A percentile compares a stretch with the other conserved stretches of the same genome.
Evolutionary conservation across 2,888 invertebrate species (phyloP).

Genomic region (Cosmopolites sordidus): DNA sequence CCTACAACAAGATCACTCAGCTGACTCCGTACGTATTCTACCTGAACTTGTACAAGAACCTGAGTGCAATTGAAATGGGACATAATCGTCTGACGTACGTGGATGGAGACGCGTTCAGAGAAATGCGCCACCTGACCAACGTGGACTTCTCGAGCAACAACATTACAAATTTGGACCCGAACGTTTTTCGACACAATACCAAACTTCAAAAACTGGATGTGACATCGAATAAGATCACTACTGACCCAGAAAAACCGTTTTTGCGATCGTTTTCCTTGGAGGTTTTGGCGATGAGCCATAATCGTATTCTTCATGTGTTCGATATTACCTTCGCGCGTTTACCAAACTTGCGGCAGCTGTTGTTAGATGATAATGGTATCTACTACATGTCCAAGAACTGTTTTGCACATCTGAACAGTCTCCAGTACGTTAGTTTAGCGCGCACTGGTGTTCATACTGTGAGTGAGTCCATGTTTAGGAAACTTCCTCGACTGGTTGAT

Average conservation of each 20-base stretch:
- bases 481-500: slow-evolving; percentile 41
- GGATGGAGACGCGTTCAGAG: slow-evolving; percentile 40
- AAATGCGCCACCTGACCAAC: slow-evolving; percentile 35
- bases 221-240: slow-evolving; percentile 40
- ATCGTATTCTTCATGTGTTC: slow-evolving; percentile 42
- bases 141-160: slow-evolving; percentile 44
- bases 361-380: slow-evolving; percentile 42
- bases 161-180: slow-evolving; percentile 37
- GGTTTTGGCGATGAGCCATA: slow-evolving; percentile 41
- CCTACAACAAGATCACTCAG: slow-evolving; percentile 39
- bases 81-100: slow-evolving; percentile 41
- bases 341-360: slow-evolving; percentile 40
- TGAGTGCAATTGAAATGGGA: slow-evolving; percentile 38
- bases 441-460: slow-evolving; percentile 43
- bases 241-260: slow-evolving; percentile 39
- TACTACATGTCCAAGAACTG: slow-evolving; percentile 37
- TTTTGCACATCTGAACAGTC: slow-evolving; percentile 39
- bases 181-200: slow-evolving; percentile 40
- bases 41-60: slow-evolving; percentile 37
- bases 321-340: slow-evolving; percentile 42
- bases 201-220: slow-evolving; percentile 41
- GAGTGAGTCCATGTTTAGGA: slow-evolving; percentile 41
- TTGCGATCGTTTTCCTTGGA: slow-evolving; percentile 40
- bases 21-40: slow-evolving; percentile 39
- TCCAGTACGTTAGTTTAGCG: slow-evolving; percentile 43